Base-by-base conservation (phyloP, 2,797 vertebrate species). In the Remorina albescens region DNA sequence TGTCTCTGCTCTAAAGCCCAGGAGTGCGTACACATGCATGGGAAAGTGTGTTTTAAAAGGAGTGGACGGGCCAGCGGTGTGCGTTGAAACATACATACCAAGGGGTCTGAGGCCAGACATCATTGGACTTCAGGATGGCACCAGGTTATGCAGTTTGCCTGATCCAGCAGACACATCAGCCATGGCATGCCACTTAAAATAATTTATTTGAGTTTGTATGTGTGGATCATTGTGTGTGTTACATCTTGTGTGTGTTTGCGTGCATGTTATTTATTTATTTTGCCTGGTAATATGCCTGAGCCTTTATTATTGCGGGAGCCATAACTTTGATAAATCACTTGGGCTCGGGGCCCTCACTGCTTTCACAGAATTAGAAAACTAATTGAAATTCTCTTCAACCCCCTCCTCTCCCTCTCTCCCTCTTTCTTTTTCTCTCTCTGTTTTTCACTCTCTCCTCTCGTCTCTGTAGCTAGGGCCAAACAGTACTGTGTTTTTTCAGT, bases 281-380 rank as follows among this genome's bases (percentile, higher is more conserved):
- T 67, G 71, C 72, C 74, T 83, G 74, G 89, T 94, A 92, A 92
- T 94, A 90, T 91, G 88, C 91, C 87, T 84, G 88, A 89, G 92
- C 89, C 88, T 85, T 95, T 93, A 95, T 95, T 95, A 94, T 84
- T 84, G 79, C 86, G 8, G 87, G 86, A 93, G 92, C 92, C 91
- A 94, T 94, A 94, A 95, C 94, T 94, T 94, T 94, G 94, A 95
- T 95, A 93, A 94, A 95, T 95, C 91, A 93, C 94, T 93, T 87
- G 83, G 83, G 91, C 93, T 93, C 78, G 75, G 88, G 92, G 92
- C 92, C 89, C 89, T 91, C 83, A 81, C 91, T 91, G 91, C 92
- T 94, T 92, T 94, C 91, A 88, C 89, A 91, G 89, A 91, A 94
- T 94, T 95, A 94, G 91, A 93, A 94, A 94, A 92, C 93, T 94